Evolutionary conservation across 2,888 invertebrate species (phyloP).

Genomic region (Aphrophora alni): DNA sequence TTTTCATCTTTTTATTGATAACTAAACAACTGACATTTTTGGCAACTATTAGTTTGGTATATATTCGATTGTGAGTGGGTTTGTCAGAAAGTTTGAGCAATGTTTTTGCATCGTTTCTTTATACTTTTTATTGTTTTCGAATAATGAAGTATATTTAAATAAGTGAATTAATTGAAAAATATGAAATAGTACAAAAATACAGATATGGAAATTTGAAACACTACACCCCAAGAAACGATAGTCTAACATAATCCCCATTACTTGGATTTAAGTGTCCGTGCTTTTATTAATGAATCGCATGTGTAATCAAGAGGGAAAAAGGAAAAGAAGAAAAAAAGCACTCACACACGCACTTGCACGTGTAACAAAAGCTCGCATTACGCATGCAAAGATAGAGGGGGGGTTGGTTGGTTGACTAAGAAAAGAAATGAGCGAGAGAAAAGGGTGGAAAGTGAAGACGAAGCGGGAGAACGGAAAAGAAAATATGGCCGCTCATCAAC

Average conservation of each 20-base stretch:
- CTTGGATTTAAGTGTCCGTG: neutral
- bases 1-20: too few species aligned
- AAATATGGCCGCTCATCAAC: constrained; percentile 52
- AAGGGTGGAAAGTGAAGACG: constrained; percentile 31
- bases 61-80: too few species aligned
- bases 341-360: constrained; percentile 15
- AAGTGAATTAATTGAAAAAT: too few species aligned
- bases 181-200: too few species aligned
- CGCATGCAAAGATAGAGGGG: constrained; percentile 31
- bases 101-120: too few species aligned
- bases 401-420: constrained; percentile 22
- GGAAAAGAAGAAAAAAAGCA: neutral
- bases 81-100: too few species aligned
- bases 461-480: constrained; percentile 47
- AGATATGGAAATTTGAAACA: too few species aligned
- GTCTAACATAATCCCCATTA: neutral
- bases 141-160: too few species aligned
- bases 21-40: too few species aligned
- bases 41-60: too few species aligned
- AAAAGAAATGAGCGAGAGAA: constrained; percentile 34
- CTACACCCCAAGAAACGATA: too few species aligned
- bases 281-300: constrained; percentile 13
- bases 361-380: constrained; percentile 36
- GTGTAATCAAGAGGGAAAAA: neutral
- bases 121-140: too few species aligned